Evolutionary conservation across 2,888 invertebrate genomes (phyloP).

Genomic region (Xanthorhoe spadicearia): DNA sequence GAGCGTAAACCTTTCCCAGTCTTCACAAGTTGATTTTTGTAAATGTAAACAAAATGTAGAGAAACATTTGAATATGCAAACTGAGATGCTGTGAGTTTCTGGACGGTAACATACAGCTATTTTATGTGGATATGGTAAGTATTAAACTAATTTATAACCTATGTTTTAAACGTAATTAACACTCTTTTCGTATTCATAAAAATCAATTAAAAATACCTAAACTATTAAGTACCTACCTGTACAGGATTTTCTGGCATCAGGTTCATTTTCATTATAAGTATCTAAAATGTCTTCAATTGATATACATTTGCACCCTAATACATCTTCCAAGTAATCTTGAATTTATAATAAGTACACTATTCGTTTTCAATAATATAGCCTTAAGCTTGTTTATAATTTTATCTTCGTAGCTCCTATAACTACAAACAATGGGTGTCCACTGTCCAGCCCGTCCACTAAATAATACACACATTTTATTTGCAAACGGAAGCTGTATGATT

Average conservation of each 20-base stretch:
- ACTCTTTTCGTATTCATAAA: no score
- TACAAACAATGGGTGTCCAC: constrained; percentile 28
- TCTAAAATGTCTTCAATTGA: no score
- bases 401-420: constrained; percentile 11
- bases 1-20: not conserved
- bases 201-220: no score
- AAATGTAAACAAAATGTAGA: constrained; percentile 22
- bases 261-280: no score
- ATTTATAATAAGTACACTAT: no score
- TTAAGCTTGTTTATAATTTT: not conserved
- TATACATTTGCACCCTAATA: no score
- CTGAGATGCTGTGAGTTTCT: constrained; percentile 5
- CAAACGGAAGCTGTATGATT: constrained; percentile 62
- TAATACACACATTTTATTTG: constrained; percentile 60
- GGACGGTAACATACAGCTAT: constrained; percentile 12
- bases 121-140: not conserved
- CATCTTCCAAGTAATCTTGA: no score
- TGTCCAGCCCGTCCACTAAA: constrained; percentile 25
- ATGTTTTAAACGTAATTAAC: no score
- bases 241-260: no score
- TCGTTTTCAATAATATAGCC: no score
- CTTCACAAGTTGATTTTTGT: not conserved
- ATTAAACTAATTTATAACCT: not conserved
- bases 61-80: constrained; percentile 25
- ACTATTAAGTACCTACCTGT: no score